Evolutionary conservation across 2,797 vertebrate genomes (phyloP), one percentile per base, ranked within the genome.

Genomic region (Acridotheres tristis): DNA sequence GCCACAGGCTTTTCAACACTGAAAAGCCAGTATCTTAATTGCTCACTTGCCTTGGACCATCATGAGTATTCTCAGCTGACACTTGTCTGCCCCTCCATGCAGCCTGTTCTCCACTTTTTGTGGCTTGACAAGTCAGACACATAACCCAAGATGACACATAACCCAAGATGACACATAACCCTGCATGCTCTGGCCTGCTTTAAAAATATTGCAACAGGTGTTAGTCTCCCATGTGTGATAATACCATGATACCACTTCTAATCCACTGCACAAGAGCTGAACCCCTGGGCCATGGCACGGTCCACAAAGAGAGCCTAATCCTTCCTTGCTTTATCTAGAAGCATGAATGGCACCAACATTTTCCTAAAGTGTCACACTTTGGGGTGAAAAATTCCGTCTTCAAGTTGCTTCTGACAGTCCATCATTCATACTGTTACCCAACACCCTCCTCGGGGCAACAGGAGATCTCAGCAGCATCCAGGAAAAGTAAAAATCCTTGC

Each of bases 391-490:
- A 40, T 29, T 81, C 25, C 8, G 80, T 26, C 54, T 51, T 81
- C 3, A 2, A 66, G n/a, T 10, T 66, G 32, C 54, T 89, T 79
- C 55, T 88, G 72, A 42, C 18, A 53, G 27, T 40, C 40, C 16
- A 32, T 25, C 20, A 48, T 30, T 51, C 40, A 9, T 17, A 12
- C 18, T 21, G 34, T 34, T 50, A 48, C 43, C 7, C 50, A 59
- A 15, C 10, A 79, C 3, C 1, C 9, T 73, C 13, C 23, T 34
- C 0, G 0, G 13, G 23, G 18, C 27, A 79, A 34, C 8, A 15
- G 14, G 14, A 38, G 22, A 59, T 21, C 61, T 89, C 85, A 88
- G 72, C 22, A 71, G 10, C 38, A 57, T 22, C 29, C 36, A 63
- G 34, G 15, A 57, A 84, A 67, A 55, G 18, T 29, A 38, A 89